Base-by-base conservation (phyloP, 2,113 vertebrate species). In the Stegastes partitus region DNA sequence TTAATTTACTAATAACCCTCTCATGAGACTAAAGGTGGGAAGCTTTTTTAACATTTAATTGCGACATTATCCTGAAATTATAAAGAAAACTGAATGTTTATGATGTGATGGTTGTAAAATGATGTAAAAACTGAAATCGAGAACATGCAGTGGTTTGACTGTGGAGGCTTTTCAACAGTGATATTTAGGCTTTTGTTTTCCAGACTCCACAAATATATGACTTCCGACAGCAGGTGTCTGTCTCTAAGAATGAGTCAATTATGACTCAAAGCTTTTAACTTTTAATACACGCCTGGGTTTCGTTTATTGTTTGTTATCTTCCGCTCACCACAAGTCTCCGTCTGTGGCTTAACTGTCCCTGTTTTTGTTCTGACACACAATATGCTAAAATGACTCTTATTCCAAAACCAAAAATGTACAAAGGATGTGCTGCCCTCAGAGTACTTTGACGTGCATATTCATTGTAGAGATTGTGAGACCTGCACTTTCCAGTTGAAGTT, bases 181-280 rank as follows among this genome's bases (percentile, higher is more conserved):
- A 9, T 34, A 34, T 34, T 34, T 34, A 34, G 10, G 31, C 8
- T 9, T n/a, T 9, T 34, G 31, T 34, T 34, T 34, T 34, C 31
- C 31, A 9, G 31, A 34, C 31, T 34, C 6, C 5, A 31, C 5
- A 31, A 31, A 31, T 7, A 31, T 7, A 31, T 31, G 8, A 34
- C 31, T 34, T 9, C 31, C 10, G 31, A 34, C 8, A 58, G 1
- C 6, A 42, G 18, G 23, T 34, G 15, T 4, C 69, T 23, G 23
- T 73, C 31, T 34, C 31, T 18, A 25, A 62, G 19, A 71, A 57
- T 22, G 56, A 66, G 4, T 4, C 28, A 39, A 12, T 12, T 55
- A 14, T 44, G 49, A 55, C 8, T 42, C 10, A 10, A 25, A 57
- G 26, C 51, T 57, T 75, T 31, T 57, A 57, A n/a, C 18, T 64